Evolutionary conservation across 1,140 invertebrate species (phyloP).

Genomic region (Metaphire vulgaris): DNA sequence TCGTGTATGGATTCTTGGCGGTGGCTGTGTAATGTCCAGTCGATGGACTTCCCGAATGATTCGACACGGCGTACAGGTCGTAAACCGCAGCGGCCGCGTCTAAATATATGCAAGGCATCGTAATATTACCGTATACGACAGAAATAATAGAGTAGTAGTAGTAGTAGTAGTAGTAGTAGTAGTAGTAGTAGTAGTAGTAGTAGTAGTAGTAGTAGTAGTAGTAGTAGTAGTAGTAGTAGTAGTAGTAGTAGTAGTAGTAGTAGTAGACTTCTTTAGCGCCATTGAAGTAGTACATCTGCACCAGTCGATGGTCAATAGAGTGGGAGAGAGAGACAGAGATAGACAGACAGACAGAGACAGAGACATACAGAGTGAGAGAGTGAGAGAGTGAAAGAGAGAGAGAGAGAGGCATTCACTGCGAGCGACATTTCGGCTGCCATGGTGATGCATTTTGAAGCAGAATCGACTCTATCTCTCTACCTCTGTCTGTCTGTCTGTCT

Average conservation of each 20-base stretch:
- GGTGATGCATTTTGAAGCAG: too few species aligned
- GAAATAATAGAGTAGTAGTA: too few species aligned
- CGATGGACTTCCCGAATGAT: conserved; percentile 84
- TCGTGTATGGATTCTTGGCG: conserved; percentile 78
- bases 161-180: conserved; percentile 1
- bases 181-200: conserved; percentile 2
- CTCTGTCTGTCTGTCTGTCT: too few species aligned
- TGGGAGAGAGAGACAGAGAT: background rate
- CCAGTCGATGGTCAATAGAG: conserved; percentile 11
- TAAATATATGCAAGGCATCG: too few species aligned
- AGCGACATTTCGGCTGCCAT: too few species aligned
- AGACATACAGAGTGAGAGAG: background rate
- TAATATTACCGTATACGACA: too few species aligned
- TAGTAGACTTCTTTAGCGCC: too few species aligned
- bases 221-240: conserved; percentile 2
- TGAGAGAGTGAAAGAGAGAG: background rate
- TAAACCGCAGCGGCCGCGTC: conserved; percentile 60
- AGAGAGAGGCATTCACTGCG: too few species aligned
- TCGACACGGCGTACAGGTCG: conserved; percentile 82
- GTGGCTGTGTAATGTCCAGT: conserved; percentile 91
- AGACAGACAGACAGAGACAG: background rate
- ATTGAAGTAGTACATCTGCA: too few species aligned
- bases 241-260: conserved; percentile 2
- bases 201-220: conserved; percentile 3
- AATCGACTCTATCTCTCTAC: too few species aligned